Evolutionary conservation across 2,888 invertebrate genomes (phyloP).

Genomic region (Alsophila aescularia): DNA sequence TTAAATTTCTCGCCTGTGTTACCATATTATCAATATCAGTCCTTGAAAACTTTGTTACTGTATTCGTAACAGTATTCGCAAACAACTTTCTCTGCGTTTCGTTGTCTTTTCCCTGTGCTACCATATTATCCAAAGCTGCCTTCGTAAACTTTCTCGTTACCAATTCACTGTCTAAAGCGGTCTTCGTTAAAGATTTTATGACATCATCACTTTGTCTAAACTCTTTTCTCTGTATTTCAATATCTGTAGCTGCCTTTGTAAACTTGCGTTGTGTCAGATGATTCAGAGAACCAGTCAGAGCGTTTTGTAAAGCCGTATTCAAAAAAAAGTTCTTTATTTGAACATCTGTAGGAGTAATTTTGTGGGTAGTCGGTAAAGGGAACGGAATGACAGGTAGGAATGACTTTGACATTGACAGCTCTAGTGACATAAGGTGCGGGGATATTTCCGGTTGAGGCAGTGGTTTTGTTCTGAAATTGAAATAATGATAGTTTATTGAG

Average conservation of each 20-base stretch:
- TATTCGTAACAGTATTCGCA: slow-evolving; percentile 11
- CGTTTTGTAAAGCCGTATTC: slow-evolving; percentile 71
- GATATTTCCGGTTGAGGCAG: slow-evolving; percentile 40
- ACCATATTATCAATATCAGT: background rate
- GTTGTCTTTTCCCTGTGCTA: background rate
- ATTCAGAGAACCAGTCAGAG: slow-evolving; percentile 59
- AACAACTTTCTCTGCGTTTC: slow-evolving; percentile 11
- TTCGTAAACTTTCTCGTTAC: background rate
- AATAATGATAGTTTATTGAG: no score
- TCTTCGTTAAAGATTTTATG: background rate
- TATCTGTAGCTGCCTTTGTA: slow-evolving; percentile 23
- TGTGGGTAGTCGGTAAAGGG: slow-evolving; percentile 48
- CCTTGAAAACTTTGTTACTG: background rate
- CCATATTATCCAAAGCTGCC: slow-evolving; percentile 35
- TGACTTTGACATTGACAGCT: slow-evolving; percentile 41
- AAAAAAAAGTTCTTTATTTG: slow-evolving; percentile 69
- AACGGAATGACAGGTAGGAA: slow-evolving; percentile 57
- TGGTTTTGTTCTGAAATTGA: slow-evolving; percentile 60
- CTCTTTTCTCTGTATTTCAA: background rate
- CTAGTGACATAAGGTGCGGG: slow-evolving; percentile 40
- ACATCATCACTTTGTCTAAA: background rate
- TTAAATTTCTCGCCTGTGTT: background rate
- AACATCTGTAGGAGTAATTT: slow-evolving; percentile 48
- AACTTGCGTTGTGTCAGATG: slow-evolving; percentile 48
- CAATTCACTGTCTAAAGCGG: background rate